A percentile compares a stretch with the other conserved stretches of the same genome.
These are phyloP conservation scores for Enteromius unitaeniatus DNA, from an alignment of 2,797 vertebrate genomes.

Conservation along the genomic window DNA sequence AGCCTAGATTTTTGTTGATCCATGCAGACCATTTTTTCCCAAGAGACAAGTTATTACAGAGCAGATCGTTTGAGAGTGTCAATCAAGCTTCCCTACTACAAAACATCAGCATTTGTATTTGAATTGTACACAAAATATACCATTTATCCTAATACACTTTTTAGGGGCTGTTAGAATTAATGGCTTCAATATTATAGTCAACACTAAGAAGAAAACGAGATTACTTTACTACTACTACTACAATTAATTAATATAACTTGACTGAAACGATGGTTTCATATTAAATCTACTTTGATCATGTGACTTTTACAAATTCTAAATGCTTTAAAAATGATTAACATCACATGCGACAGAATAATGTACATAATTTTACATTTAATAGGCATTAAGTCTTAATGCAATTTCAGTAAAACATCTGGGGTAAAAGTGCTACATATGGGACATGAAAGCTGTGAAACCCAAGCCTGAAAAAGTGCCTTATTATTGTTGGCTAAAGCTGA, in stretches of 20 bases:
- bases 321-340: neutral
- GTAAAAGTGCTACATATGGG: constrained; percentile 27
- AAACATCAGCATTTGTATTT: neutral
- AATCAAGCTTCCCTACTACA: neutral
- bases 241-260: neutral
- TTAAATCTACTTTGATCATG: neutral
- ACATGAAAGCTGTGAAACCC: constrained; percentile 38
- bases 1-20: neutral
- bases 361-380: neutral
- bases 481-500: constrained; percentile 57
- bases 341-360: neutral
- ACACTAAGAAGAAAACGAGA: neutral
- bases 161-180: neutral
- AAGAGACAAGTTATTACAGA: neutral
- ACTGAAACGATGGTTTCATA: neutral
- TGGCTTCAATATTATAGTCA: neutral
- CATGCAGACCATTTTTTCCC: neutral
- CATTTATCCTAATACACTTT: neutral
- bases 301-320: neutral
- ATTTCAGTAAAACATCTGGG: neutral
- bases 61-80: neutral
- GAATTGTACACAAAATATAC: neutral
- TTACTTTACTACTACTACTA: neutral
- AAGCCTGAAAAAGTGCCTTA: constrained; percentile 49
- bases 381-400: neutral